These are phyloP conservation scores for Linurgus olivaceus DNA, from an alignment of 2,797 vertebrate genomes.

Conservation along the genomic window DNA sequence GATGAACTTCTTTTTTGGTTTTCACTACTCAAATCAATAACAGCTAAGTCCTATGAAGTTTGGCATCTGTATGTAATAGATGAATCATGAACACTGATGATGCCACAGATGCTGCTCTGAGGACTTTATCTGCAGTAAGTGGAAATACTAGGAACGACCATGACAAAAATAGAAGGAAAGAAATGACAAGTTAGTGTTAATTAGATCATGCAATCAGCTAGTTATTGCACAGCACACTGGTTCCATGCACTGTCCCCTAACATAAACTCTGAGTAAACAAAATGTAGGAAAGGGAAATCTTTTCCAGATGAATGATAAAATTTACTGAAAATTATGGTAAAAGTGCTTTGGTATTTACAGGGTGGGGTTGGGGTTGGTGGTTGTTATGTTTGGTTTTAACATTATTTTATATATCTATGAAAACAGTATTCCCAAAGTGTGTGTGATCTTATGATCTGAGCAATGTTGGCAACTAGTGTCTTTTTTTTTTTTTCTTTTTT, in stretches of 20 bases:
- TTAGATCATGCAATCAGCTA: not conserved
- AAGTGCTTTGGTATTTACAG: not conserved
- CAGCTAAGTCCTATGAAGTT: not conserved
- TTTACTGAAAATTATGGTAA: not conserved
- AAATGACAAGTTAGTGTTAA: not conserved
- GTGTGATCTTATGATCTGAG: not conserved
- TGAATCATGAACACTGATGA: not conserved
- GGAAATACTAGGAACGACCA: not conserved
- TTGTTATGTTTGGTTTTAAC: not conserved
- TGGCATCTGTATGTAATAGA: not conserved
- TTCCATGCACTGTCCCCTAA: not conserved
- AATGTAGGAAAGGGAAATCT: not conserved
- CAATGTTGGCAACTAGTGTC: not conserved
- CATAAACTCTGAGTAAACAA: not conserved
- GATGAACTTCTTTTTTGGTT: not conserved
- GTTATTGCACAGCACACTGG: not conserved
- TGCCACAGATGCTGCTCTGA: not conserved
- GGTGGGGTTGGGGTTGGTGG: fast-evolving
- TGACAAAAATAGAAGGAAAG: not conserved
- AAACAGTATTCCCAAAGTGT: not conserved
- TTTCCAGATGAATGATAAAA: not conserved
- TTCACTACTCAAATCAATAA: not conserved
- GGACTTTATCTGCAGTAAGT: not conserved
- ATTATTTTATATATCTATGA: not conserved
- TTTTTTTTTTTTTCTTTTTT: not conserved